phyloP scores from a whole-genome alignment of 23 tunicate genomes.

The Halocynthia aurantium region DNA sequence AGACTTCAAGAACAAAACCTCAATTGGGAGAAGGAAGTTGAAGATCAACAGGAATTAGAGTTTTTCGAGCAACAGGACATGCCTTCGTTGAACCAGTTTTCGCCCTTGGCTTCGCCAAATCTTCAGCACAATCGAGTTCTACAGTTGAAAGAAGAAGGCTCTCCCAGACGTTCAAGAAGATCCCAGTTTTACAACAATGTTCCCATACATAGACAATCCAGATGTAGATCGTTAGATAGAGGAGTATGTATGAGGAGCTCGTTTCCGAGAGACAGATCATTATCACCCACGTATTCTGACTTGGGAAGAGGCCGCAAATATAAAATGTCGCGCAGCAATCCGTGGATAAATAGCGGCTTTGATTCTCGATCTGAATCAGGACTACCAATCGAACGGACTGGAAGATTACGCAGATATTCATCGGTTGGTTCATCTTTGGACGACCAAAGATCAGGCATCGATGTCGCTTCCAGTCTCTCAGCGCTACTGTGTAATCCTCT shows the following conservation, averaged over 20 bases:
- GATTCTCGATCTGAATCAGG: no score
- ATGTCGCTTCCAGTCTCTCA: neutral
- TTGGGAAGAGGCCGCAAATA: neutral
- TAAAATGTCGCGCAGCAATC: neutral
- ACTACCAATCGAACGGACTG: no score
- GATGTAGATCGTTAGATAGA: conserved; percentile 2
- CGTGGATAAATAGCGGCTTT: no score
- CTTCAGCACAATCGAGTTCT: neutral
- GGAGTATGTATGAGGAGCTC: neutral
- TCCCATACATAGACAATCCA: neutral
- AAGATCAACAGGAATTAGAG: neutral
- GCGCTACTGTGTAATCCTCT: neutral
- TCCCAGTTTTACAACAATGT: neutral
- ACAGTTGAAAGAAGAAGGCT: neutral
- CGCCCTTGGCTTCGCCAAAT: neutral
- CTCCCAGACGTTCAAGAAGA: neutral
- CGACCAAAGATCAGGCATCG: neutral
- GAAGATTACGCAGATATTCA: neutral
- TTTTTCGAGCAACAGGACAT: neutral
- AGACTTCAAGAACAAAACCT: neutral
- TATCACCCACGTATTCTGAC: neutral
- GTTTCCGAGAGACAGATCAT: neutral
- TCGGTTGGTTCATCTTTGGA: neutral
- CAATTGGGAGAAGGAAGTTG: neutral
- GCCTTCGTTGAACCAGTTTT: neutral